phyloP scores from a whole-genome alignment of 2,113 vertebrate species.

The Chaetodon auriga region DNA sequence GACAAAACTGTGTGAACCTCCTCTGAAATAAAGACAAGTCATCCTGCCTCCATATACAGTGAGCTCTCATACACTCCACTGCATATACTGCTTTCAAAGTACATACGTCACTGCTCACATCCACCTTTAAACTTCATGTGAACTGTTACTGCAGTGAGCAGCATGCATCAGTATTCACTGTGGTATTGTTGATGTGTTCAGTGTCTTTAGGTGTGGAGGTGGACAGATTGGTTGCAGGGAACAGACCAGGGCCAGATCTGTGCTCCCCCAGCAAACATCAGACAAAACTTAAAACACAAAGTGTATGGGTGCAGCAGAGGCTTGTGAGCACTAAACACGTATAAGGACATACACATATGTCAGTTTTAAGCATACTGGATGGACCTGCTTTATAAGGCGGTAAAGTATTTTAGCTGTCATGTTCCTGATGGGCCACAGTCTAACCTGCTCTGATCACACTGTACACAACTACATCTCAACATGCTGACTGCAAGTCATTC shows the following conservation, averaged over 20 bases:
- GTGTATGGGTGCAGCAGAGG: neutral
- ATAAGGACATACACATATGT: too few species aligned
- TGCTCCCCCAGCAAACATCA: neutral
- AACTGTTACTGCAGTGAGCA: neutral
- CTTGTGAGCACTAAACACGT: neutral
- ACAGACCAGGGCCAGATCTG: neutral
- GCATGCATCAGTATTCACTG: too few species aligned
- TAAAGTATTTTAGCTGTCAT: neutral
- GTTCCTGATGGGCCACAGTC: neutral
- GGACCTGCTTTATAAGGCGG: neutral
- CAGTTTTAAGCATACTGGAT: too few species aligned
- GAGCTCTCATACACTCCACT: neutral
- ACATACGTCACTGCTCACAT: neutral
- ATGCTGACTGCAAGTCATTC: too few species aligned
- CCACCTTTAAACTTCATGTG: neutral
- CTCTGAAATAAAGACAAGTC: too few species aligned
- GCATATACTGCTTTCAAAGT: neutral
- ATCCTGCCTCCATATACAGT: neutral
- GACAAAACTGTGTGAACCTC: neutral
- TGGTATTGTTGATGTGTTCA: neutral
- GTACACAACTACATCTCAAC: too few species aligned
- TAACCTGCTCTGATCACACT: neutral
- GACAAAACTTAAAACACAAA: neutral
- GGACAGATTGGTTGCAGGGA: too few species aligned
- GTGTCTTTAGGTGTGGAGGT: too few species aligned